phyloP scores from a whole-genome alignment of 2,113 vertebrate genomes.

The Vanacampus margaritifer region DNA sequence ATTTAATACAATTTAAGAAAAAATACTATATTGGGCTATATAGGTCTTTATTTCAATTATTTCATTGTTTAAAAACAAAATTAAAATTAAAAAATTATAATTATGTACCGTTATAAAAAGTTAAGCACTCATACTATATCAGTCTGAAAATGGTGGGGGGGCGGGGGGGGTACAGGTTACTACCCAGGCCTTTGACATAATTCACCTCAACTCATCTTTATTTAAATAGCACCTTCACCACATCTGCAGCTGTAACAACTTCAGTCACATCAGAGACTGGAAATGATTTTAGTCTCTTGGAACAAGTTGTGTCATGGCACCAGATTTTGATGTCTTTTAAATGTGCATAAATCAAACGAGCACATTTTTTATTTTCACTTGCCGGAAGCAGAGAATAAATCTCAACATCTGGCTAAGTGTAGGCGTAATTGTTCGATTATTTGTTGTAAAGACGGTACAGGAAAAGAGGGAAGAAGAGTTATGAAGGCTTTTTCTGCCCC shows the following conservation, averaged over 20 bases:
- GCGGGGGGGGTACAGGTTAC: too few relatives aligned
- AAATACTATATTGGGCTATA: too few relatives aligned
- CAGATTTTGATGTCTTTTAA: conserved; percentile 56
- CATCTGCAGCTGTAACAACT: background rate
- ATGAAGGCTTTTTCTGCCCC: conserved; percentile 55
- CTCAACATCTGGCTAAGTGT: conserved; percentile 44
- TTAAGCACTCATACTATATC: too few relatives aligned
- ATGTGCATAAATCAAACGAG: conserved; percentile 41
- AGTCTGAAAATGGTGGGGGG: too few relatives aligned
- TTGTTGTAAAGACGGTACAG: conserved; percentile 9
- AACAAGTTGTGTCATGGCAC: conserved; percentile 32
- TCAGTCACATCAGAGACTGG: background rate
- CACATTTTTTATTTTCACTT: conserved; percentile 22
- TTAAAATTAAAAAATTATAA: too few relatives aligned
- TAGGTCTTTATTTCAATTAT: too few relatives aligned
- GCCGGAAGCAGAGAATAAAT: conserved; percentile 26
- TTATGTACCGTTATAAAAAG: too few relatives aligned
- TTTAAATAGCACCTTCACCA: too few relatives aligned
- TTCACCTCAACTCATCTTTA: too few relatives aligned
- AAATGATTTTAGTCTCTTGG: conserved; percentile 20
- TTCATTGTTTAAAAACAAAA: too few relatives aligned
- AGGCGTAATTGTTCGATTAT: conserved; percentile 43
- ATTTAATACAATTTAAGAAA: too few relatives aligned
- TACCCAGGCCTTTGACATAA: too few relatives aligned
- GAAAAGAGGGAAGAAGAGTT: conserved; percentile 14